Conservation (phyloP, 1,140 invertebrate species). For the Drosophila pandora region DNA sequence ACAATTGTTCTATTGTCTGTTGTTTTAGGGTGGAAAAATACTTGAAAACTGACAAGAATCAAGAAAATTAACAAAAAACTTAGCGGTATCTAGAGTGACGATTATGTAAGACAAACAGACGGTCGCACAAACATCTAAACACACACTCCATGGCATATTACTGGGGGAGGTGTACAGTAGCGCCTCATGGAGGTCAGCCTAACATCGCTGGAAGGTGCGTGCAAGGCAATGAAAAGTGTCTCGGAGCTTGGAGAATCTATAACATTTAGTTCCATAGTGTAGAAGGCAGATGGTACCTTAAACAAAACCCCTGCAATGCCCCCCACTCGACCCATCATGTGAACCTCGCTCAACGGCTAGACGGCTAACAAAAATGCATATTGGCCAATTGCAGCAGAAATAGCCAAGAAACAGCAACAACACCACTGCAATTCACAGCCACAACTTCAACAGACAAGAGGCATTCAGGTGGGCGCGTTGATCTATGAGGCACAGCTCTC, state of each 20-base stretch:
- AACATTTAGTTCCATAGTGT: slow-evolving; percentile 1
- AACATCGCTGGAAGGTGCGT: slow-evolving; percentile 57
- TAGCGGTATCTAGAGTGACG: slow-evolving; percentile 79
- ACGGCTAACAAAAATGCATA: slow-evolving; percentile 32
- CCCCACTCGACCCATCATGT: slow-evolving; percentile 63
- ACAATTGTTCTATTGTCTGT: slow-evolving; percentile 80
- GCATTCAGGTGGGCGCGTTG: slow-evolving; percentile 56
- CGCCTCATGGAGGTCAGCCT: slow-evolving; percentile 62
- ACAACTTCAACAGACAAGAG: slow-evolving; percentile 30
- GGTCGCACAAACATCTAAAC: slow-evolving; percentile 70
- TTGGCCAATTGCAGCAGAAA: slow-evolving; percentile 48
- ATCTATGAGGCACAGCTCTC: slow-evolving; percentile 59
- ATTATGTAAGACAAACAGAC: slow-evolving; percentile 79
- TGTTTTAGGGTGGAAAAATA: slow-evolving; percentile 67
- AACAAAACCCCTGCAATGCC: slow-evolving; percentile 17
- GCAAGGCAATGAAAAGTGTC: slow-evolving; percentile 39
- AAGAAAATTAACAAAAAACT: slow-evolving; percentile 36
- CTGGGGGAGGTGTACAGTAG: slow-evolving; percentile 18
- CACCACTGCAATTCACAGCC: slow-evolving; percentile 9
- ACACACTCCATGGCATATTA: slow-evolving; percentile 30
- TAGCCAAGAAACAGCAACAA: slow-evolving; percentile 20
- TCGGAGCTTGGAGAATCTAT: not conserved
- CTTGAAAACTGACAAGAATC: slow-evolving; percentile 40
- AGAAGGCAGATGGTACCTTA: slow-evolving; percentile 45
- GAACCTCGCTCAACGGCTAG: slow-evolving; percentile 40